Evolutionary conservation across 2,113 vertebrate species (phyloP), one percentile per base, ranked within the genome.

Genomic region (Pluvianellus socialis): DNA sequence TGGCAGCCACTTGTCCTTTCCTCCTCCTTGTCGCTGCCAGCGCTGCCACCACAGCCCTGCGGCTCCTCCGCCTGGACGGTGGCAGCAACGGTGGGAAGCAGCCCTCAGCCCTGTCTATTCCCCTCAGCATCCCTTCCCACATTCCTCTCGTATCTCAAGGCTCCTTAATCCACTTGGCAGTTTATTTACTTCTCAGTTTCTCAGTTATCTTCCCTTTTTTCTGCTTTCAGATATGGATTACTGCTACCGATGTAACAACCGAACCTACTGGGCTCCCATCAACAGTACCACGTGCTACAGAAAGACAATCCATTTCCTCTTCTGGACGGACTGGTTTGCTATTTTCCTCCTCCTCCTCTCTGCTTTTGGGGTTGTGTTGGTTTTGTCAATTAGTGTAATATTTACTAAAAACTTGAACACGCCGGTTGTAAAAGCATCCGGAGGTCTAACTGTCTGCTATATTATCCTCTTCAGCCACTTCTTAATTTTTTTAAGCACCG

Each of bases 381-480:
- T 98, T 86, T 89, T 99, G 71, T 92, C 96, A 7, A 92, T 99
- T 63, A 98, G 97, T 4, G 84, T 98, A 44, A 98, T 99, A 92
- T 99, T 99, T 92, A 96, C 99, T 21, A 98, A 97, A 95, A 98
- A 98, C 52, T 88, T 98, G 55, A 82, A 98, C 73, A 99, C 99
- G 0, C 99, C 99, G 0, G 97, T 99, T 0, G 99, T 99, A 52
- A 99, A 98, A 66, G 99, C 99, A 0, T 98, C 98, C 0, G 98
- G 99, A 10, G 99, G 98, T 24, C 96, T 98, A 28, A 82, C 87
- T 2, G 93, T 99, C 68, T 98, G 98, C 97, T 99, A 98, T 5
- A 86, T 99, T 65, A 99, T 99, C 71, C 98, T 99, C 16, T 92
- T 98, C 73, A 99, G 99, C 53, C 98, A 99, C 67, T 95, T 98